A percentile compares a stretch with the other conserved stretches of the same genome.
phyloP scores from a whole-genome alignment of 2,888 invertebrate genomes.

The Lepidocyrtinus sp. region DNA sequence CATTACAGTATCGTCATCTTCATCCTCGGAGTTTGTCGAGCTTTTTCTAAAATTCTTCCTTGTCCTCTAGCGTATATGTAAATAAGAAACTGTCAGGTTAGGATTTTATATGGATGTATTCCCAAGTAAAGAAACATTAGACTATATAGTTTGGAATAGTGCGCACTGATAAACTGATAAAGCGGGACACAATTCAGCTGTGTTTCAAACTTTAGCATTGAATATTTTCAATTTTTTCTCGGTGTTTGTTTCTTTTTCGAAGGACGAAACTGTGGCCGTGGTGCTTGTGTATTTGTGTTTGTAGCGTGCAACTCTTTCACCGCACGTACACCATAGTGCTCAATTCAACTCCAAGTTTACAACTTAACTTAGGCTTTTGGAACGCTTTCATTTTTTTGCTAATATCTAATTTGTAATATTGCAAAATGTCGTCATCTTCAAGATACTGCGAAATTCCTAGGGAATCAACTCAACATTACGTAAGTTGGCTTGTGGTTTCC shows the following conservation, averaged over 20 bases:
- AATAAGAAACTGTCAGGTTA: too few relatives aligned
- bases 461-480: conserved; percentile 64
- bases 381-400: neutral
- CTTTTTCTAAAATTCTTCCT: conserved; percentile 4
- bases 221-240: neutral
- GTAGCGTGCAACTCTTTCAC: too few relatives aligned
- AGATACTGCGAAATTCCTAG: conserved; percentile 70
- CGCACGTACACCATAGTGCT: too few relatives aligned
- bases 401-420: neutral
- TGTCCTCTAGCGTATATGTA: too few relatives aligned
- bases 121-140: too few relatives aligned
- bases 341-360: too few relatives aligned
- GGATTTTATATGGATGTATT: too few relatives aligned
- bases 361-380: too few relatives aligned
- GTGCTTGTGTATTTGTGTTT: neutral
- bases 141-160: too few relatives aligned
- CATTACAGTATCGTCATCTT: neutral
- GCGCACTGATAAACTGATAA: too few relatives aligned
- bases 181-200: neutral
- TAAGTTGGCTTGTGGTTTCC: too few relatives aligned
- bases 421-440: conserved; percentile 68
- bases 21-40: neutral
- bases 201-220: too few relatives aligned
- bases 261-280: conserved; percentile 6
- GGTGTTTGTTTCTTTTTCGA: neutral